phyloP scores from a whole-genome alignment of 2,113 vertebrate species.

The Dipodomys ordii region DNA sequence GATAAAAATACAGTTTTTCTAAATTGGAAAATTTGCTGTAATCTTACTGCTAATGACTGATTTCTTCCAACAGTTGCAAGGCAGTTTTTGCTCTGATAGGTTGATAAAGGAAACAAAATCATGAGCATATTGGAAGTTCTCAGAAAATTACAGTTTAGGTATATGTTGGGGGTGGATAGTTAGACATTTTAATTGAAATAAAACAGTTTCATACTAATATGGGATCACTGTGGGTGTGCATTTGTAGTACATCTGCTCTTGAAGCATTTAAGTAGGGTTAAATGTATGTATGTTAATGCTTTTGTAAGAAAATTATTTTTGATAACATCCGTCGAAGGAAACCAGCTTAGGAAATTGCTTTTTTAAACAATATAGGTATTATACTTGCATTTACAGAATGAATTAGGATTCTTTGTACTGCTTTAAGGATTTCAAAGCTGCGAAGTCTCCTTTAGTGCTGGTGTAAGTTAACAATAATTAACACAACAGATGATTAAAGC shows the following conservation, averaged over 20 bases:
- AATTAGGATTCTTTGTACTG: slow-evolving; percentile 71
- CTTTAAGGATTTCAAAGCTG: slow-evolving; percentile 63
- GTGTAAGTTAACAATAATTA: slow-evolving; percentile 36
- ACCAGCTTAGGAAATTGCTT: slow-evolving; percentile 77
- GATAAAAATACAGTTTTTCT: slow-evolving; percentile 83
- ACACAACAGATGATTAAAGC: slow-evolving; percentile 46
- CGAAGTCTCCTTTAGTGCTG: background rate
- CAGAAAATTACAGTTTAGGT: slow-evolving; percentile 88
- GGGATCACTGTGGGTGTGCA: slow-evolving; percentile 86
- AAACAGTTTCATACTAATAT: slow-evolving; percentile 87
- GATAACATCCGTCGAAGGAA: slow-evolving; percentile 78
- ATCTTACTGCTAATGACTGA: slow-evolving; percentile 87
- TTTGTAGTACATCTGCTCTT: slow-evolving; percentile 84
- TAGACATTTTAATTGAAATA: slow-evolving; percentile 90
- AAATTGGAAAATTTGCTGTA: slow-evolving; percentile 88
- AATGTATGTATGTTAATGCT: slow-evolving; percentile 86
- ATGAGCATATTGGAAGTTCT: slow-evolving; percentile 82
- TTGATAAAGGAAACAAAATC: slow-evolving; percentile 87
- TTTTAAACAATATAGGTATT: slow-evolving; percentile 80
- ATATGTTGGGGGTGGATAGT: slow-evolving; percentile 86
- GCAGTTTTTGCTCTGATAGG: slow-evolving; percentile 85
- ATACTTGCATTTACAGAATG: slow-evolving; percentile 71
- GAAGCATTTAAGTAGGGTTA: slow-evolving; percentile 83
- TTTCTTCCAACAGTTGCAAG: slow-evolving; percentile 86
- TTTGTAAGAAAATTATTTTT: slow-evolving; percentile 82